Evolutionary conservation across 1,140 invertebrate species (phyloP).

Genomic region (Tetragnatha versicolor): DNA sequence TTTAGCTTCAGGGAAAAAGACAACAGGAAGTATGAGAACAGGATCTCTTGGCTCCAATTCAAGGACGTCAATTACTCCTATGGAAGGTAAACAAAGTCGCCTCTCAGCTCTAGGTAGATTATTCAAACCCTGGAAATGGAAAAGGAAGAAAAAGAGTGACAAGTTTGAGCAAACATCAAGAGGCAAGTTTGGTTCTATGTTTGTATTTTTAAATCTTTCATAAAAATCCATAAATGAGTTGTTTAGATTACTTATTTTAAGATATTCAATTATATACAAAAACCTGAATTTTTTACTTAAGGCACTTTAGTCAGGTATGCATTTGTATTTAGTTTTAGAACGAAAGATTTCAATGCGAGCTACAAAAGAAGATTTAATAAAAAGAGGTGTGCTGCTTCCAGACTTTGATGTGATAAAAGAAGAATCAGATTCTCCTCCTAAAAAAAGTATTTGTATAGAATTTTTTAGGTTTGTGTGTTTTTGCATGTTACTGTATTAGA

Average conservation of each 20-base stretch:
- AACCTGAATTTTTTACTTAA: background rate
- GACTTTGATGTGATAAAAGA: conserved; percentile 65
- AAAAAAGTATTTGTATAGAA: conserved; percentile 1
- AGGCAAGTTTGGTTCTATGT: conserved; percentile 72
- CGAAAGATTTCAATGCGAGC: conserved; percentile 96
- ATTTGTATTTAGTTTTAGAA: conserved; percentile 82
- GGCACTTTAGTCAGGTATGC: background rate
- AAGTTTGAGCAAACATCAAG: conserved; percentile 94
- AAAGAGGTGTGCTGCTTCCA: conserved; percentile 92
- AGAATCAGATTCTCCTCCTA: conserved; percentile 26
- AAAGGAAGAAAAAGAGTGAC: conserved; percentile 97
- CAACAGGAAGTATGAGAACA: conserved; percentile 54
- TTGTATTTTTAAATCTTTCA: background rate
- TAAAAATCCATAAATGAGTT: too few relatives aligned
- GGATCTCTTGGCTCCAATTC: conserved; percentile 53
- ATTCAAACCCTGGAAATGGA: conserved; percentile 99
- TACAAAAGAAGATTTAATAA: conserved; percentile 93
- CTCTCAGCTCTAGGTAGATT: conserved; percentile 91
- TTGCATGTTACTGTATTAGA: background rate
- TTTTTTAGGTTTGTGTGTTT: background rate
- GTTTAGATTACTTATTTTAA: too few relatives aligned
- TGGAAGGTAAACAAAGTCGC: conserved; percentile 71
- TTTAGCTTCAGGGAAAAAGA: conserved; percentile 45
- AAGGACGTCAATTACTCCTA: conserved; percentile 43
- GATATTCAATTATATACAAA: background rate